Percentiles rank a stretch among this genome's conserved stretches.
These are phyloP conservation scores for Pelobates fuscus DNA, from an alignment of 2,113 vertebrate genomes.

Conservation along the genomic window DNA sequence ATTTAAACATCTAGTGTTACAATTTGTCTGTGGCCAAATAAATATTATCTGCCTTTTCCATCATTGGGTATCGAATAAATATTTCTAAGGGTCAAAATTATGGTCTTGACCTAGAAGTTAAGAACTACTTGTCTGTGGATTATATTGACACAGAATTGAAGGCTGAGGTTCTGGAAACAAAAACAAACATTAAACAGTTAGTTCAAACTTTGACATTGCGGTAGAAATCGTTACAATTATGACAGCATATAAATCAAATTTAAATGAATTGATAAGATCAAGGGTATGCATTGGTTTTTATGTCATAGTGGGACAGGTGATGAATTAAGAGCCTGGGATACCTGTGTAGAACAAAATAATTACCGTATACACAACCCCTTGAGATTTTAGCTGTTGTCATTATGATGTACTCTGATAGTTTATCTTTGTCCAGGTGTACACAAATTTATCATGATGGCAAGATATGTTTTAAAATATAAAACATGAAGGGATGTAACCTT, in stretches of 20 bases:
- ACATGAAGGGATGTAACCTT: neutral
- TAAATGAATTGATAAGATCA: conserved; percentile 45
- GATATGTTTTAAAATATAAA: conserved; percentile 8
- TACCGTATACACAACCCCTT: conserved; percentile 27
- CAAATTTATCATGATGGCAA: conserved; percentile 35
- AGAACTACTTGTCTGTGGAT: too few relatives aligned
- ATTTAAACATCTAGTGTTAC: too few relatives aligned
- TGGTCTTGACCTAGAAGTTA: too few relatives aligned
- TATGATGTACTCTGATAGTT: conserved; percentile 26
- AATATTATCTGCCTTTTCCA: too few relatives aligned
- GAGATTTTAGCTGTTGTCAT: conserved; percentile 38
- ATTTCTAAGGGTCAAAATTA: too few relatives aligned
- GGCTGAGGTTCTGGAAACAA: neutral
- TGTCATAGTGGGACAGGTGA: conserved; percentile 31
- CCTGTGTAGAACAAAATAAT: conserved; percentile 38
- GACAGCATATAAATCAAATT: conserved; percentile 44
- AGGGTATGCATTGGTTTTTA: conserved; percentile 43
- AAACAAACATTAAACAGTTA: conserved; percentile 25
- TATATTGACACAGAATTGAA: too few relatives aligned
- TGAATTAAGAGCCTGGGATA: conserved; percentile 38
- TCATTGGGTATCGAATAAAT: too few relatives aligned
- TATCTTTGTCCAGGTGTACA: conserved; percentile 28
- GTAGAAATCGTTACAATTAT: conserved; percentile 20
- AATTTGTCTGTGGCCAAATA: too few relatives aligned
- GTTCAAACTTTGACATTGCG: neutral